Conservation (phyloP, 2,888 invertebrate genomes). For the Proisotoma minuta region DNA sequence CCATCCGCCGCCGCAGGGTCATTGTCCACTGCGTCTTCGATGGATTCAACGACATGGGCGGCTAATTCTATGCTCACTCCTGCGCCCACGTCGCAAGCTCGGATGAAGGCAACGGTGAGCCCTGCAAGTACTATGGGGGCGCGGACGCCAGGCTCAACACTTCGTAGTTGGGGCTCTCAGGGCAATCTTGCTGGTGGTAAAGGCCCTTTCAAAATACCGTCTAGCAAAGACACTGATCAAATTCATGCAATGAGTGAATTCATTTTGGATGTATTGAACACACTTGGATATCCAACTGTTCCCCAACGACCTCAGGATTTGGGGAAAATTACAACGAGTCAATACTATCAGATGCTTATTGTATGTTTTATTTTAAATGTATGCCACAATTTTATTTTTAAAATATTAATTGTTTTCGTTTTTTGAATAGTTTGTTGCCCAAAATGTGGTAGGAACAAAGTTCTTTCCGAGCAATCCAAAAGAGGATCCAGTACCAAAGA, state of each 20-base stretch:
- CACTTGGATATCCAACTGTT: neutral
- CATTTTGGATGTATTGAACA: neutral
- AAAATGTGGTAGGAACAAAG: neutral
- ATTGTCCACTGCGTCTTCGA: no score
- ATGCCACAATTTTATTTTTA: neutral
- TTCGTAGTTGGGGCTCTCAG: neutral
- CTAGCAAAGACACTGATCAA: neutral
- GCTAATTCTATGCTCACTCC: no score
- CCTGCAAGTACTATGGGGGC: neutral
- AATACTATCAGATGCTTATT: neutral
- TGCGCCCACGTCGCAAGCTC: no score
- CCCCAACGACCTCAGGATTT: neutral
- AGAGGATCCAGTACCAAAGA: conserved; percentile 11
- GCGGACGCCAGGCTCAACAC: neutral
- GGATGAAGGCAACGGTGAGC: no score
- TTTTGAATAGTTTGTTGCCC: neutral
- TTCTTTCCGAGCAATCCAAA: neutral
- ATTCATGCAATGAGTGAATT: neutral
- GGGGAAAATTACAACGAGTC: neutral
- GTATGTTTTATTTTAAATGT: neutral
- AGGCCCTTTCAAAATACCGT: neutral
- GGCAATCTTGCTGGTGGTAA: neutral
- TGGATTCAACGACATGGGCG: no score
- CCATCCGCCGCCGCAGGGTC: no score
- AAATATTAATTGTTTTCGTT: neutral